Base-by-base conservation (phyloP, 1,140 invertebrate species). In the Ceratosolen fusciceps region DNA sequence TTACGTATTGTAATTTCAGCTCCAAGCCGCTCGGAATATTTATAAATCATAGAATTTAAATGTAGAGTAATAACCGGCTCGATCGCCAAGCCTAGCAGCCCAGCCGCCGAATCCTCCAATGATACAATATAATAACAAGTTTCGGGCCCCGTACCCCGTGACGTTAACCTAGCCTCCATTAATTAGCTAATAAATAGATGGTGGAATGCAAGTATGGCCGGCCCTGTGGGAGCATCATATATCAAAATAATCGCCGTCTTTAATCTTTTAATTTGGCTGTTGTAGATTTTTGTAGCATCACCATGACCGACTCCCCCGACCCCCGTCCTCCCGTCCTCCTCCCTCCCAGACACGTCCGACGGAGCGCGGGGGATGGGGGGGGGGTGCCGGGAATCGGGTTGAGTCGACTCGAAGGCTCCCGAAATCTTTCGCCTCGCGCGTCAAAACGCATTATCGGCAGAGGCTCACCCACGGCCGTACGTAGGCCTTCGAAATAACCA, bases 181-280 rank as follows among this genome's bases (percentile, higher is more conserved):
- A 47, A 70, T 43, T 12, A 70, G 67, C 39, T 43, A 70, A 37
- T 65, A 37, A 65, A 37, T 8, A n/a, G 4, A 65, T 19, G 16
- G 1, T 29, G 5, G 12, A 43, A 52, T 8, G 29, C 24, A 62
- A 65, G 31, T n/a, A 65, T 21, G 8, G 31, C 19, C 5, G n/a
- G 56, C 16, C 14, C 10, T n/a, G 19, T 26, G 21, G 14, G 43
- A 67, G 67, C 39, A 49, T 70, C n/a, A 47, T 73, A 73, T n/a
- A 73, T 73, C 49, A 58, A 56, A 56, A 37, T 73, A 60, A 62
- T 74, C 37, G 31, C 26, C 16, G 19, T n/a, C 24, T 7, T 37
- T 60, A 37, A 74, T 74, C 72, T 70, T 70, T 24, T 47, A 70
- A 70, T 70, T 47, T 49, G 1, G 39, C 24, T 7, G 8, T 43